Conservation (phyloP, 2,113 vertebrate species). For the Pomatorhinus ruficollis region DNA sequence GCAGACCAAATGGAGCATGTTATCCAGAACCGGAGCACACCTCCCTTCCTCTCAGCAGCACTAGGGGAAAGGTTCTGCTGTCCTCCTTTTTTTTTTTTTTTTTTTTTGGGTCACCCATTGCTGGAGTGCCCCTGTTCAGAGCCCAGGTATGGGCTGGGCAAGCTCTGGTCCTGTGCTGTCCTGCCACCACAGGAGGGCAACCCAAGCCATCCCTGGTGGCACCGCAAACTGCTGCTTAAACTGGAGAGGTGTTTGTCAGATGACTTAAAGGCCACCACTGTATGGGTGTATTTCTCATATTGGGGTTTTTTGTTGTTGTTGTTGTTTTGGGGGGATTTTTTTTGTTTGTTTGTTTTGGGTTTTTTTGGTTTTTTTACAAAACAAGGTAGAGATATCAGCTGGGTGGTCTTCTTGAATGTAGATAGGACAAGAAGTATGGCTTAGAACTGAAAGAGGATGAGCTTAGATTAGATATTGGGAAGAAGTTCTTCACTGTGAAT, state of each 20-base stretch:
- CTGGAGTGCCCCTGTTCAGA: neutral
- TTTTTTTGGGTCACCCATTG: neutral
- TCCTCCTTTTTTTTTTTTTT: no score
- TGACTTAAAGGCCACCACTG: neutral
- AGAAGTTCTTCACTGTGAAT: neutral
- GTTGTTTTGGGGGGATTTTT: no score
- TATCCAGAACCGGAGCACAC: accelerated
- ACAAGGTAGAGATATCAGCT: neutral
- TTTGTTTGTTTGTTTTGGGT: neutral
- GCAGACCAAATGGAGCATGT: neutral
- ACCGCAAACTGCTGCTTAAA: neutral
- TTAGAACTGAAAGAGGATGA: neutral
- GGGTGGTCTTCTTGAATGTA: neutral
- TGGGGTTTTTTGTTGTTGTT: neutral
- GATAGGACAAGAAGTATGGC: neutral
- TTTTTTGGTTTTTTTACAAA: neutral
- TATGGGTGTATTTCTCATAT: accelerated
- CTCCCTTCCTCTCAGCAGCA: neutral
- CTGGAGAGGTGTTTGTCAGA: neutral
- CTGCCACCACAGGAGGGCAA: neutral
- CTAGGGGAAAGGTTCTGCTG: neutral
- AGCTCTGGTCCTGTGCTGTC: neutral
- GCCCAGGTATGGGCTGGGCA: neutral
- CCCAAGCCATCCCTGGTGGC: neutral
- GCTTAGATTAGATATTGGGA: neutral